Evolutionary conservation across 2,113 vertebrate genomes (phyloP), one percentile per base, ranked within the genome.

Genomic region (Oxyura jamaicensis): DNA sequence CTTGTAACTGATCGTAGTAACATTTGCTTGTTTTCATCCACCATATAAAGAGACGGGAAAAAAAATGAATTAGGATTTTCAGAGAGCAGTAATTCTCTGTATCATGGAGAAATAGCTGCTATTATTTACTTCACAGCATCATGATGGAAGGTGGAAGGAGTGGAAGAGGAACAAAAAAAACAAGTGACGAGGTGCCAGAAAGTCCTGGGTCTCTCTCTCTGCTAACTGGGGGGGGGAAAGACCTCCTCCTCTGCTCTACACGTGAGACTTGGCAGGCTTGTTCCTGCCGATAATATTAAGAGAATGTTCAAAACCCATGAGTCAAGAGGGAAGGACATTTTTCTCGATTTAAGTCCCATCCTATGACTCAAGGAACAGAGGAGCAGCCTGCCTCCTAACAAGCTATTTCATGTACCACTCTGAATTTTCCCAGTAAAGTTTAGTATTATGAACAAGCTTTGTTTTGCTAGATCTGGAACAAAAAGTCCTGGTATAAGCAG

Each of bases 251-350:
- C 31, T 63, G 21, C 50, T n/a, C 44, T 42, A 8, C 17, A 20
- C 8, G 0, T 8, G 31, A 19, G 31, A 33, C 5, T 23, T 29
- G 28, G 20, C 67, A 85, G 55, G 50, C 71, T 52, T 33, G 7
- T 6, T 88, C 33, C n/a, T 77, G 50, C 52, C 81, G 50, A 11
- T 11, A 28, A 6, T 10, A 36, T 50, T 53, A 33, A n/a, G 76
- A 68, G 13, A 82, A 22, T 0, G 0, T 15, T 46, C 63, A 90
- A 69, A 23, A 50, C 6, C 15, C 21, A 2, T 11, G 33, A 81
- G 26, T 39, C 59, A 67, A 55, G 42, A 71, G 8, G n/a, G 11
- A 44, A 4, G 39, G 18, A 8, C 63, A 11, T 46, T 74, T 63
- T 59, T 29, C 23, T 11, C 77, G 11, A 29, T 28, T 29, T 3